These are phyloP conservation scores for Eupeodes corollae DNA, from an alignment of 1,140 invertebrate species.

Conservation along the genomic window DNA sequence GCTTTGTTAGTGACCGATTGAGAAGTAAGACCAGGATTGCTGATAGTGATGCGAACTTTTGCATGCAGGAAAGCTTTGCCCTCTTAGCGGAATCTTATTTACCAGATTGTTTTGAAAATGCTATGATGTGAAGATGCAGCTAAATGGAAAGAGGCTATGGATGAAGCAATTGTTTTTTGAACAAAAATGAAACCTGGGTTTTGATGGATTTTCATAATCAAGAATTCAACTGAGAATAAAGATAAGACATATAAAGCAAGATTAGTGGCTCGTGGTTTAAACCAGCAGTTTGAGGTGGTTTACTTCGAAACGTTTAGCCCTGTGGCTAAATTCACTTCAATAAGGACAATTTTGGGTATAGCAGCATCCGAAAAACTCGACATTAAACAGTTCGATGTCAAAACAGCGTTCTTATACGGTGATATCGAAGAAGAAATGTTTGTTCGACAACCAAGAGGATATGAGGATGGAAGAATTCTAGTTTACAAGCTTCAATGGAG, in stretches of 20 bases:
- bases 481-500: conserved; percentile 26
- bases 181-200: not conserved
- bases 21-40: no score
- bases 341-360: conserved; percentile 14
- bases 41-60: no score
- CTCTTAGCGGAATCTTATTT: not conserved
- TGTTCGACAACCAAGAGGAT: conserved; percentile 21
- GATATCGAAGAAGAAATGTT: conserved; percentile 32
- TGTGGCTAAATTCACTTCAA: conserved; percentile 13
- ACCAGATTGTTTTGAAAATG: not conserved
- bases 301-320: conserved; percentile 13
- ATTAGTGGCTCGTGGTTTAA: no score
- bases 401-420: conserved; percentile 35
- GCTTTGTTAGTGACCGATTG: no score
- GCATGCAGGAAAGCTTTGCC: not conserved
- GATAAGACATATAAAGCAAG: conserved; percentile 25
- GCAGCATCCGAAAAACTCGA: conserved; percentile 1
- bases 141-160: no score
- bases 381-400: conserved; percentile 7
- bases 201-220: not conserved
- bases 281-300: conserved; percentile 18
- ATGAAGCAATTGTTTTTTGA: no score
- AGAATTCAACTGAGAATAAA: no score
- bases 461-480: conserved; percentile 13
- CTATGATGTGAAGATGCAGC: not conserved